Percentiles rank a stretch among this genome's conserved stretches.
Evolutionary conservation across 2,113 vertebrate species (phyloP).

Genomic region (Nothoprocta pentlandii): DNA sequence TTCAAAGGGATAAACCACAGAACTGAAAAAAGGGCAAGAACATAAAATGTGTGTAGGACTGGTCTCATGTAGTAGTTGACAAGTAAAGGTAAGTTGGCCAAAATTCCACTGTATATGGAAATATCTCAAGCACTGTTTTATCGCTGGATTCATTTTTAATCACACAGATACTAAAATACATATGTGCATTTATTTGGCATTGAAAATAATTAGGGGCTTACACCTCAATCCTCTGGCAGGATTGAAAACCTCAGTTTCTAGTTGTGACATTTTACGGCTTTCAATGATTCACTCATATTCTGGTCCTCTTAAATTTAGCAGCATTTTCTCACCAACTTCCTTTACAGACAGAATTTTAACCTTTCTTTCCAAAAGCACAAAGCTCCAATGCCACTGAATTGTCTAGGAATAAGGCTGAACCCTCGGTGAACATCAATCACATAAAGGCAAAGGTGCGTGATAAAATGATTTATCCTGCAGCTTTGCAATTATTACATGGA

Average conservation of each 20-base stretch:
- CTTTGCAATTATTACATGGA: conserved; percentile 22
- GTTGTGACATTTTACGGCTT: not conserved
- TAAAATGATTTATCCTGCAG: conserved; percentile 24
- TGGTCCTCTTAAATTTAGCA: not conserved
- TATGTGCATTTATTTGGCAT: rapidly evolving
- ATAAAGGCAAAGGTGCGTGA: conserved; percentile 31
- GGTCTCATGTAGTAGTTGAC: not conserved
- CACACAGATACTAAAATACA: not conserved
- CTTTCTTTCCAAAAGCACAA: conserved; percentile 25
- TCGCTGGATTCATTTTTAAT: not conserved
- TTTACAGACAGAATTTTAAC: not conserved
- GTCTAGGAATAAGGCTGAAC: not conserved
- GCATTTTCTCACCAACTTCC: conserved; percentile 1
- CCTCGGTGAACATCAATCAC: conserved; percentile 3
- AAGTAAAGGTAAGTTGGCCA: not conserved
- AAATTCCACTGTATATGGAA: not conserved
- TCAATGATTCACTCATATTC: not conserved
- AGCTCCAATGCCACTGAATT: not conserved
- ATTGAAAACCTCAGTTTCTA: not conserved
- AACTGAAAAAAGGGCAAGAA: not conserved
- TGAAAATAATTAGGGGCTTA: not conserved
- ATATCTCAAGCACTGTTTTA: not conserved
- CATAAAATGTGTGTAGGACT: not conserved
- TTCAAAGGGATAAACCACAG: not conserved
- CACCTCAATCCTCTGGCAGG: not conserved